Conservation (phyloP, 2,113 vertebrate species). For the Orcinus orca region DNA sequence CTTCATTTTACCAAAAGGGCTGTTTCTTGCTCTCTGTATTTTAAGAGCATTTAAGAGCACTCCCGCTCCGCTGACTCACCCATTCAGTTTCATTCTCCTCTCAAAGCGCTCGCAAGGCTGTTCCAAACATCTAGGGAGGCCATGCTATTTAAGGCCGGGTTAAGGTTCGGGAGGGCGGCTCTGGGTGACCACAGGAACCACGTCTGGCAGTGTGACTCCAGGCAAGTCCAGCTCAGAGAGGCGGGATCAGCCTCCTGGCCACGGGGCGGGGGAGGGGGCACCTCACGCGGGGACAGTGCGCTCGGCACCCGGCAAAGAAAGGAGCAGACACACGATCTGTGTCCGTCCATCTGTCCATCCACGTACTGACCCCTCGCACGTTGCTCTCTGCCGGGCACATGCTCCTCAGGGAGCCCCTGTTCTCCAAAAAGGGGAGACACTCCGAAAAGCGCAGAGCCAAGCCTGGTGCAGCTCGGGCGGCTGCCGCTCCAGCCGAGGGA, state of each 20-base stretch:
- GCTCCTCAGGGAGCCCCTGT: not conserved
- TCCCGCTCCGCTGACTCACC: not conserved
- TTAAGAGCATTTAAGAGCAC: not conserved
- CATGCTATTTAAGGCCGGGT: rapidly evolving
- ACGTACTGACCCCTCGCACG: not conserved
- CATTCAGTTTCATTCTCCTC: not conserved
- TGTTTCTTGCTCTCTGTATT: slow-evolving; percentile 68
- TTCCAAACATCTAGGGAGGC: not conserved
- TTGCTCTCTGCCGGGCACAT: not conserved
- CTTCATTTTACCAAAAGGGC: slow-evolving; percentile 54
- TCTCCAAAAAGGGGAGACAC: not conserved
- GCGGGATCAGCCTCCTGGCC: not conserved
- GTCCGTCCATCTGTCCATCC: not conserved
- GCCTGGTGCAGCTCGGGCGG: not conserved
- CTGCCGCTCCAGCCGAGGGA: no score
- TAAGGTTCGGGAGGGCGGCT: not conserved
- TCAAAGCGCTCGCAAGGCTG: not conserved
- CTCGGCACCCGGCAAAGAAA: rapidly evolving
- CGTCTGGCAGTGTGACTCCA: not conserved
- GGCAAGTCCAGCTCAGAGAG: not conserved
- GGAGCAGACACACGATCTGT: rapidly evolving
- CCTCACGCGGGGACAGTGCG: not conserved
- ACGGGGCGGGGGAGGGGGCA: rapidly evolving
- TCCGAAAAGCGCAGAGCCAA: not conserved
- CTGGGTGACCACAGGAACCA: not conserved